Percentiles rank a stretch among this genome's conserved stretches.
Conservation (phyloP, 2,888 invertebrate species). For the Pandemis cinnamomeana region DNA sequence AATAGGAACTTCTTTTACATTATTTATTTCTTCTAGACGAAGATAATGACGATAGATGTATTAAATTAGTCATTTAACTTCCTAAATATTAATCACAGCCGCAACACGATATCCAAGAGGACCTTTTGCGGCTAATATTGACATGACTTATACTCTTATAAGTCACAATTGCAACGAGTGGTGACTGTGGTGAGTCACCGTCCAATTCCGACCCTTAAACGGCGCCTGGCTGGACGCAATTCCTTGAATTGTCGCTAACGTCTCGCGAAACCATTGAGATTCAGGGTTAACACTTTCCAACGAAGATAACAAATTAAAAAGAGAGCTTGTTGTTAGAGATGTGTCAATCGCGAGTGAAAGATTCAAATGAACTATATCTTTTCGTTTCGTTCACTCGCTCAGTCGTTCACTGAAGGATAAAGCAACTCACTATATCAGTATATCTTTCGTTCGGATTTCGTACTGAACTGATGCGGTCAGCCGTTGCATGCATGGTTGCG, state of each 20-base stretch:
- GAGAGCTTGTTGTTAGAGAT: no score
- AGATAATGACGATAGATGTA: no score
- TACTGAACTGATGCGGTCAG: no score
- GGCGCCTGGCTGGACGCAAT: conserved; percentile 57
- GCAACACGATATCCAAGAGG: neutral
- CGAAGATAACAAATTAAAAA: neutral
- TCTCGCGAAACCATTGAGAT: conserved; percentile 61
- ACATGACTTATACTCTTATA: conserved; percentile 29
- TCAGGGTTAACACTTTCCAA: conserved; percentile 54
- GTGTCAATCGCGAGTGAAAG: no score
- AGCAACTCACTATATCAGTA: no score
- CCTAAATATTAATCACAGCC: neutral
- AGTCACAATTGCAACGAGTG: conserved; percentile 43
- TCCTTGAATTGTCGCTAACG: conserved; percentile 55
- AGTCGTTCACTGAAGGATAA: no score
- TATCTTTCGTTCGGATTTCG: no score
- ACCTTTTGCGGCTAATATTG: conserved; percentile 13
- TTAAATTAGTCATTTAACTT: neutral
- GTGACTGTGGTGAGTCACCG: conserved; percentile 32
- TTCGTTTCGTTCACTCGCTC: no score
- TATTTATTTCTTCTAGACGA: neutral
- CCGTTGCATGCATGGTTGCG: no score
- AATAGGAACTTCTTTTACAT: no score
- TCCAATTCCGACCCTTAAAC: conserved; percentile 51
- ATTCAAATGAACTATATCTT: no score